Percentiles rank a stretch among this genome's conserved stretches.
phyloP scores from a whole-genome alignment of 2,113 vertebrate genomes.

The Perca fluviatilis region DNA sequence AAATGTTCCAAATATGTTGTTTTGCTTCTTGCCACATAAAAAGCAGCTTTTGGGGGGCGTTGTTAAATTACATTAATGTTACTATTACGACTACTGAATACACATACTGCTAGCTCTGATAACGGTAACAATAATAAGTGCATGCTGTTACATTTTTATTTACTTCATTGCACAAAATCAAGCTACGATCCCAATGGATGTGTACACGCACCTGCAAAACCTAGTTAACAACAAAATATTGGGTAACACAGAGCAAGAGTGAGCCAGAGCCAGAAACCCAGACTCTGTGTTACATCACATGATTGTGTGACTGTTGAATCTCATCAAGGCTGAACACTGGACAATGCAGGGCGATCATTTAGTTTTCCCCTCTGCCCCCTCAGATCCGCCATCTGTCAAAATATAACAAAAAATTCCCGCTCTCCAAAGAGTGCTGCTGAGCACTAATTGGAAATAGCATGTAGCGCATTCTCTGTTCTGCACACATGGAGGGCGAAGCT shows the following conservation, averaged over 20 bases:
- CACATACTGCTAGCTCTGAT: neutral
- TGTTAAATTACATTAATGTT: neutral
- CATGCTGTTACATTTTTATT: neutral
- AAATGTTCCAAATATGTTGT: neutral
- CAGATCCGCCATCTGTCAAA: conserved; percentile 59
- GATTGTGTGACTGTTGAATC: conserved; percentile 15
- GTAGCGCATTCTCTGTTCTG: conserved; percentile 32
- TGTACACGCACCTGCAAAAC: neutral
- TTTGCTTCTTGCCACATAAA: neutral
- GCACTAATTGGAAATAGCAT: conserved; percentile 65
- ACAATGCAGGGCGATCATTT: conserved; percentile 29
- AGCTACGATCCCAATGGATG: neutral
- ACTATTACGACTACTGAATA: neutral
- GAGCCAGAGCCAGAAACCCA: neutral
- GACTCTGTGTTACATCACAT: conserved; percentile 20
- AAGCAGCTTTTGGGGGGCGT: neutral
- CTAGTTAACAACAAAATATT: neutral
- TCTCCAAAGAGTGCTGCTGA: conserved; percentile 40
- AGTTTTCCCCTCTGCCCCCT: conserved; percentile 19
- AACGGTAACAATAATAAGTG: neutral
- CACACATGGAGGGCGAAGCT: conserved; percentile 30
- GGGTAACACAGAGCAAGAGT: neutral
- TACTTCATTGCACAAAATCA: neutral
- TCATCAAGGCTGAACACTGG: conserved; percentile 31
- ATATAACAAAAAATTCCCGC: conserved; percentile 28